Conservation (phyloP, 2,113 vertebrate genomes). For the Clarias magur region DNA sequence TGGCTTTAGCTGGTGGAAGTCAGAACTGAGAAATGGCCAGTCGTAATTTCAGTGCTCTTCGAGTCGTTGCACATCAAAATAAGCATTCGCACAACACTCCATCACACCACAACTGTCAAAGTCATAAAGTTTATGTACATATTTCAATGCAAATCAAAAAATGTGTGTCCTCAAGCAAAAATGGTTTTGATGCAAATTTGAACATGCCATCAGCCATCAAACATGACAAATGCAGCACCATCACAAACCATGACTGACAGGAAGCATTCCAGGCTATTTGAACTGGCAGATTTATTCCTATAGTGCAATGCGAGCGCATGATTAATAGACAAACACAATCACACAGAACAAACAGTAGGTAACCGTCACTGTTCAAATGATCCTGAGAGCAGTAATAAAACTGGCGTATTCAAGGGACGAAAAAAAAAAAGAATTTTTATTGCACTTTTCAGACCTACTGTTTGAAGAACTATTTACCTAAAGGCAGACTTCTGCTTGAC, state of each 20-base stretch:
- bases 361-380: constrained; percentile 14
- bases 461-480: constrained; percentile 25
- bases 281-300: constrained; percentile 27
- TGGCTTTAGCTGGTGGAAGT: not conserved
- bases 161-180: constrained; percentile 43
- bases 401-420: not conserved
- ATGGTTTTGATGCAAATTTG: constrained; percentile 50
- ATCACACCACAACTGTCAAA: constrained; percentile 24
- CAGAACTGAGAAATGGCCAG: constrained; percentile 4
- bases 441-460: not conserved
- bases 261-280: constrained; percentile 11
- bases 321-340: constrained; percentile 21
- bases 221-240: constrained; percentile 31
- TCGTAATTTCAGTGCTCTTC: not conserved
- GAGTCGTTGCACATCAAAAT: constrained; percentile 21
- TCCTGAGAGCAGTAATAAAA: not conserved
- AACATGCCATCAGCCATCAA: constrained; percentile 35
- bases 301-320: not conserved
- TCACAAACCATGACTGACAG: not conserved
- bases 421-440: not conserved
- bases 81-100: constrained; percentile 3
- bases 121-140: constrained; percentile 26
- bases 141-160: constrained; percentile 53
- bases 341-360: not conserved
- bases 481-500: not conserved